Evolutionary conservation across 2,888 invertebrate species (phyloP), one percentile per base, ranked within the genome.

Genomic region (Argyra leucocephala): DNA sequence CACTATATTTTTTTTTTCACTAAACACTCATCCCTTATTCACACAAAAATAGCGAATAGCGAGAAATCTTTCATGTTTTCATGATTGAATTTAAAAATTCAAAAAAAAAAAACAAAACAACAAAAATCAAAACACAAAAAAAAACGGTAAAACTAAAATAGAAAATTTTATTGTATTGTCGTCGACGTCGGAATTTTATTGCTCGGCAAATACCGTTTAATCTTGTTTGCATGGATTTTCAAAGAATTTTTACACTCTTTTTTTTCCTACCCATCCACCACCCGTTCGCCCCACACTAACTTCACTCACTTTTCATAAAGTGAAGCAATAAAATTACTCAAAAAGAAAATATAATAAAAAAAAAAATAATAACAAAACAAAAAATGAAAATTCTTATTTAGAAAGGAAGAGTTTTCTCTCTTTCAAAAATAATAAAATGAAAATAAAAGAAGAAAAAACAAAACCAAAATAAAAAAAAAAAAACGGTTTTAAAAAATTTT

Each of bases 181-280:
- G 48, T n/a, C 48, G 48, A 48, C 48, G 48, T 48, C n/a, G 48
- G 48, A 59, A 59, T 59, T 59, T 59, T 59, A 59, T 59, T 23
- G 59, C 59, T 23, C 22, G 22, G 23, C 59, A 59, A 59, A 59
- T 59, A 59, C 15, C 22, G 23, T 22, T 59, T 59, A 59, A 59
- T 59, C 59, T 59, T 59, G 59, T 59, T 59, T 59, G 23, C 15
- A 18, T 23, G 15, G 23, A 59, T 59, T 59, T 59, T 59, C 48
- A 2, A 31, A 31, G 10, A 31, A 31, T 48, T n/a, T 48, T 48
- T 18, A 18, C 48, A 48, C 48, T 48, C 48, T 48, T 48, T 48
- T 48, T 48, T 48, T 48, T 31, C 6, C 31, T 31, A 7, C 31
- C 10, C 5, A 48, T 48, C 18, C 5, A 2, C 18, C 48, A 18